phyloP scores from a whole-genome alignment of 2,888 invertebrate species.

The Myopa tessellatipennis region DNA sequence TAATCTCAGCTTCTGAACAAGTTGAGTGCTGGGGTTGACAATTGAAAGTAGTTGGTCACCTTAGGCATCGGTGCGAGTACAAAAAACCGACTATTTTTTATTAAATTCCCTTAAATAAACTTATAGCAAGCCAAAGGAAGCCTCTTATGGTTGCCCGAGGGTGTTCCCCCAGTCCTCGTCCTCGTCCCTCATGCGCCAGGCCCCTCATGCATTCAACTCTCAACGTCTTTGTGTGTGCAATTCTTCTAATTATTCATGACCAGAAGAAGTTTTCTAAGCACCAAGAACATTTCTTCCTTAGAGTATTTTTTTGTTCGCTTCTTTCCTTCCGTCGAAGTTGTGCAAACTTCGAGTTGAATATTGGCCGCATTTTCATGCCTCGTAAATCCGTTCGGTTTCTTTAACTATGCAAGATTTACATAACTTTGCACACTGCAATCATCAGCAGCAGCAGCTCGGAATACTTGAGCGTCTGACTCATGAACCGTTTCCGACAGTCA shows the following conservation, averaged over 20 bases:
- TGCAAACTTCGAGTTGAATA: constrained; percentile 8
- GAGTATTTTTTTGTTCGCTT: background rate
- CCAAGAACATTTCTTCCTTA: background rate
- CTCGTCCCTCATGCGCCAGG: background rate
- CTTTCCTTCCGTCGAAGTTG: background rate
- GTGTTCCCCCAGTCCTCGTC: background rate
- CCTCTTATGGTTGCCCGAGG: too few relatives aligned
- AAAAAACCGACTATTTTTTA: too few relatives aligned
- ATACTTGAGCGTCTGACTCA: background rate
- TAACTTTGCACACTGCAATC: background rate
- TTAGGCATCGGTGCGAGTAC: too few relatives aligned
- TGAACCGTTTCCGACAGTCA: background rate
- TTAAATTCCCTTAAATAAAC: too few relatives aligned
- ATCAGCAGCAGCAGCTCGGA: background rate
- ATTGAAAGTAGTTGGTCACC: too few relatives aligned
- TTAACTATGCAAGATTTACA: constrained; percentile 23
- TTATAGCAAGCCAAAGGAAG: too few relatives aligned
- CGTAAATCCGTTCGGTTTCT: constrained; percentile 21
- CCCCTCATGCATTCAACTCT: background rate
- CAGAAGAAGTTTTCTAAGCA: constrained; percentile 17
- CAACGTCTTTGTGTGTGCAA: background rate
- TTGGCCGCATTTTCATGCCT: constrained; percentile 22
- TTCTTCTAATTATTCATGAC: constrained; percentile 27
- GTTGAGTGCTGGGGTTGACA: too few relatives aligned
- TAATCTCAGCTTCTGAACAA: too few relatives aligned